Base-by-base conservation (phyloP, 2,797 vertebrate species). In the Pelobates cultripes region DNA sequence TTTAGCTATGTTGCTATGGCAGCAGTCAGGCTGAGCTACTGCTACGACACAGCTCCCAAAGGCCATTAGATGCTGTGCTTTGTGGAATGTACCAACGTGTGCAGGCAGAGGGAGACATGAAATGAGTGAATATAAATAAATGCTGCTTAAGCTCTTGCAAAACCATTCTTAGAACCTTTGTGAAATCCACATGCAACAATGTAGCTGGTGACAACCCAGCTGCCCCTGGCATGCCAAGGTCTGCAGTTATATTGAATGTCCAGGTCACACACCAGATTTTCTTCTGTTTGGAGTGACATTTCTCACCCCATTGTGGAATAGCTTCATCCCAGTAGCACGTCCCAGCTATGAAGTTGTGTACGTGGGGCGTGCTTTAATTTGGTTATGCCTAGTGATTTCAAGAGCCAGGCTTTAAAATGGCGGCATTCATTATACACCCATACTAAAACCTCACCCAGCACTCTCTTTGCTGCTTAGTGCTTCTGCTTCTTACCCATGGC, bases 351-450 rank as follows among this genome's bases (percentile, higher is more conserved):
- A 89, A 89, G 86, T 89, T 89, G 13, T 83, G 87, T 80, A 85
- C 86, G 86, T 80, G 89, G 88, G 87, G 87, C 88, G 88, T 74
- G 85, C 86, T 87, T 85, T 84, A 87, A 89, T 89, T 88, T 85
- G 87, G 88, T 88, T 87, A 81, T 86, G 85, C 86, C 87, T 88
- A 86, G 87, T 84, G 88, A 86, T 89, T 86, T 85, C 86, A 43
- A 83, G 84, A 86, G 85, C 82, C 88, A 81, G 85, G 77, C 85
- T 89, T 87, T 89, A 93, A 92, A 89, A 92, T 92, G 92, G 92
- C 92, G 92, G 89, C 89, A 88, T 85, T 87, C 87, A 80, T 80
- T 82, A 84, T 80, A 82, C 90, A 90, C 89, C 90, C 90, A 88
- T 87, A 88, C 90, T 93, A 89, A 88, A 87, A 82, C 86, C 87